Percentiles rank a stretch among this genome's conserved stretches.
phyloP scores from a whole-genome alignment of 2,113 vertebrate genomes.

The Cynopterus brachyotis region DNA sequence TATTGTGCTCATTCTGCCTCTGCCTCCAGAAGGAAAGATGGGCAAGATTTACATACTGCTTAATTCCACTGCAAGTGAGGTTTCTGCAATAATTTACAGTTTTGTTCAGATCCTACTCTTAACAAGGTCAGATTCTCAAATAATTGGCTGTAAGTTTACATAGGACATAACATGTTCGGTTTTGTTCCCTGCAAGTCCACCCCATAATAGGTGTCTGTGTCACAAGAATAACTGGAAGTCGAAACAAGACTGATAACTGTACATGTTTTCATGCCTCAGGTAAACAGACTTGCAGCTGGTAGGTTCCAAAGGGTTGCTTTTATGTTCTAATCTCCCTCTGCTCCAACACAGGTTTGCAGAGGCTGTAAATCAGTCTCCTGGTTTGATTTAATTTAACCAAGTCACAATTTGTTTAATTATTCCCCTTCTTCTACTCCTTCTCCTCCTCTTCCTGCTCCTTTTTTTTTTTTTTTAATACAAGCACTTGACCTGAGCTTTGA shows the following conservation, averaged over 20 bases:
- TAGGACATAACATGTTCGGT: background rate
- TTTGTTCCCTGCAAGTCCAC: constrained; percentile 26
- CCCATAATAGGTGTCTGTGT: constrained; percentile 19
- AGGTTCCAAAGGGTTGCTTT: constrained; percentile 31
- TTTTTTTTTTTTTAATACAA: background rate
- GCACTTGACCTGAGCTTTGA: background rate
- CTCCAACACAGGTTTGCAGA: constrained; percentile 35
- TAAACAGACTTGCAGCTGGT: constrained; percentile 19
- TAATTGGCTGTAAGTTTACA: constrained; percentile 55
- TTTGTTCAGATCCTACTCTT: constrained; percentile 36
- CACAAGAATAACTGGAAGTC: constrained; percentile 24
- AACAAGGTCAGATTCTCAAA: constrained; percentile 54
- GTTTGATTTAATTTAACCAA: constrained; percentile 13
- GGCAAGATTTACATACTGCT: constrained; percentile 28
- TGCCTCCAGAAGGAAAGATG: constrained; percentile 4
- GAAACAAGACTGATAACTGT: constrained; percentile 43
- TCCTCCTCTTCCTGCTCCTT: background rate
- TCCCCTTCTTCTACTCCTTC: background rate
- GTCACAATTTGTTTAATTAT: constrained; percentile 35
- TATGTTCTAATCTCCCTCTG: constrained; percentile 12
- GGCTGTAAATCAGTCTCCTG: constrained; percentile 9
- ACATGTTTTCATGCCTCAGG: background rate
- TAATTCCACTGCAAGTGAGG: background rate
- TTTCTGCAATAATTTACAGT: constrained; percentile 32
- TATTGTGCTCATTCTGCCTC: background rate